Evolutionary conservation across 2,888 invertebrate species (phyloP).

Genomic region (Meandrusa payeni): DNA sequence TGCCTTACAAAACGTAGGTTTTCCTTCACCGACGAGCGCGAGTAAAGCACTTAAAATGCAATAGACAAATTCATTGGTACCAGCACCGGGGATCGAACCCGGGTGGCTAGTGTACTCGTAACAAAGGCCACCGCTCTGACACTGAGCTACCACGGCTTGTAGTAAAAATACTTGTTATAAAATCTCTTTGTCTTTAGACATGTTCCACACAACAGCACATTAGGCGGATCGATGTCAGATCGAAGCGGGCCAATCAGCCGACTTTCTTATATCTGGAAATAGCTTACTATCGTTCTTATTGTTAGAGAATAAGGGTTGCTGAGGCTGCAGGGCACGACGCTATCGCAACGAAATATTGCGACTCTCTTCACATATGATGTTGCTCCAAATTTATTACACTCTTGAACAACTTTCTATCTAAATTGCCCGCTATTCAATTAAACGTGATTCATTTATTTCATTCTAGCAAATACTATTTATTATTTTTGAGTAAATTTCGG

Average conservation of each 20-base stretch:
- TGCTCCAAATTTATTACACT: conserved; percentile 10
- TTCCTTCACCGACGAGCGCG: no score
- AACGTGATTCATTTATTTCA: conserved; percentile 14
- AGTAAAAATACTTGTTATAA: no score
- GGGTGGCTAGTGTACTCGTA: no score
- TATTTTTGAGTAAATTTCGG: no score
- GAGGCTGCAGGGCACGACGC: conserved; percentile 25
- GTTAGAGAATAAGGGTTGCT: conserved; percentile 32
- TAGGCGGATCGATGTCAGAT: conserved; percentile 67
- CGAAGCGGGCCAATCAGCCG: conserved; percentile 58
- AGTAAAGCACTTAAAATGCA: no score
- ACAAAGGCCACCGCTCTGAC: no score
- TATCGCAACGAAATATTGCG: conserved; percentile 18
- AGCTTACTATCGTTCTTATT: conserved; percentile 38
- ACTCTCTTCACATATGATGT: conserved; percentile 11
- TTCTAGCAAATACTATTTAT: no score
- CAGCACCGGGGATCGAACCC: no score
- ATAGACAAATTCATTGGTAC: no score
- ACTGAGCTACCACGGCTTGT: no score
- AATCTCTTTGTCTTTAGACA: conserved; percentile 16
- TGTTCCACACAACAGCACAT: conserved; percentile 36
- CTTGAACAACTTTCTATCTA: background rate
- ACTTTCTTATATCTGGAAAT: conserved; percentile 48
- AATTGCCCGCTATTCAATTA: conserved; percentile 8
- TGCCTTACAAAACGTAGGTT: no score